Percentiles rank a stretch among this genome's conserved stretches.
Conservation (phyloP, 2,797 vertebrate genomes). For the Geotrypetes seraphini region DNA sequence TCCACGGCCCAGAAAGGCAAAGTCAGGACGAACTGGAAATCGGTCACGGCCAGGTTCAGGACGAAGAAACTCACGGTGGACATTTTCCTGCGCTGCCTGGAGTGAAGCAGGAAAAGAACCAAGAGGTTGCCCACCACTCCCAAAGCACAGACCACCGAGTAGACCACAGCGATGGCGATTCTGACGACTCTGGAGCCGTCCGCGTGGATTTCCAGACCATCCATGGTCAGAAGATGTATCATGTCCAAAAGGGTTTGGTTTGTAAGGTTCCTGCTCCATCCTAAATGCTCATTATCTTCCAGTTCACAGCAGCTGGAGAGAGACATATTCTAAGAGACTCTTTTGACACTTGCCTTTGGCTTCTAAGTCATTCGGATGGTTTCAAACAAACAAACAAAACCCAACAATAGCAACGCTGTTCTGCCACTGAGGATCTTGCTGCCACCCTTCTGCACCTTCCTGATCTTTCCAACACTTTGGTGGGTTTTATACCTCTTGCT, state of each 20-base stretch:
- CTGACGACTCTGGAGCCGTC: conserved; percentile 51
- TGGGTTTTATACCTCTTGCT: conserved; percentile 32
- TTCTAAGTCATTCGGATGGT: too few relatives aligned
- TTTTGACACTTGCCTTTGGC: background rate
- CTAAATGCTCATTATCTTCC: background rate
- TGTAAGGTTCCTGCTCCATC: background rate
- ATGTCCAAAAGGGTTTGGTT: conserved; percentile 59
- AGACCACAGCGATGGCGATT: conserved; percentile 52
- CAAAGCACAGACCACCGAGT: conserved; percentile 59
- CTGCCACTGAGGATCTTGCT: too few relatives aligned
- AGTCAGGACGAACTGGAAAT: conserved; percentile 60
- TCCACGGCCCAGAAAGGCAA: conserved; percentile 62
- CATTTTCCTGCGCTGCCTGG: background rate
- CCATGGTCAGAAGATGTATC: conserved; percentile 48
- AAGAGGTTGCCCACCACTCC: conserved; percentile 64
- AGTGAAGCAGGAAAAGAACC: conserved; percentile 31
- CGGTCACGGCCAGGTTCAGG: conserved; percentile 54
- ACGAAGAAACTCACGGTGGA: conserved; percentile 56
- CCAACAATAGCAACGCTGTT: too few relatives aligned
- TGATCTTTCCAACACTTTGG: too few relatives aligned
- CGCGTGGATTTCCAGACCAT: conserved; percentile 45
- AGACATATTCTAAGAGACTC: background rate
- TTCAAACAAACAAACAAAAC: too few relatives aligned
- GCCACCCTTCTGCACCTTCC: background rate
- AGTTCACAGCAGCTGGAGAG: background rate